Base-by-base conservation (phyloP, 2,797 vertebrate species). In the Hippocampus kuda region DNA sequence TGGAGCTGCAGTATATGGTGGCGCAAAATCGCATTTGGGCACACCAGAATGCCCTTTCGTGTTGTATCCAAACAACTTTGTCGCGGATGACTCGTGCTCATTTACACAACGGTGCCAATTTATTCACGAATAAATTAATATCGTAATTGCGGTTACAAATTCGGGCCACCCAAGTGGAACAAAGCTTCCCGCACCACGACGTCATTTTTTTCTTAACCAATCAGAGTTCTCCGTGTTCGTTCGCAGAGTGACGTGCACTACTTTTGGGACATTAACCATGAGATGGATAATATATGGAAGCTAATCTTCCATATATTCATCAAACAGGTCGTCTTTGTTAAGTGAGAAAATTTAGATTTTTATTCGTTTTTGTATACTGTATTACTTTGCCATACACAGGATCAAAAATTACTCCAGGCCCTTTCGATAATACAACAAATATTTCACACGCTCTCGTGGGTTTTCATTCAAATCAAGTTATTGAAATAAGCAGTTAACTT, bases 111-210 rank as follows among this genome's bases (percentile, higher is more conserved):
- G 22, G 0, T 0, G 18, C 9, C 70, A 63, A 60, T 76, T 86
- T 72, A 70, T 86, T 79, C 81, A 85, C 81, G 70, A 77, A 69
- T 1, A 15, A 11, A 10, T 12, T 18, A 62, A 38, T 38, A 4
- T 62, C 62, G 10, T 72, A 41, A 2, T n/a, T 70, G 38, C 16
- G 46, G 69, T 75, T 56, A 65, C 72, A 12, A 26, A n/a, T 4
- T 57, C 2, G 79, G 89, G 86, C 90, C 90, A 90, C 90, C 85
- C 79, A 88, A 65, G 66, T 22, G 74, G 85, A 89, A 88, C 84
- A 88, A 86, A 89, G 85, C 72, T 88, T 90, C 88, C 84, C 88
- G 87, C 89, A 90, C 68, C 56, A 30, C 57, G 0, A 44, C 79
- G 81, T 84, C 67, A 79, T 38, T 42, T 4, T 34, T 59, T 10